These are phyloP conservation scores for Oenanthe melanoleuca DNA, from an alignment of 2,113 vertebrate genomes.

Conservation along the genomic window DNA sequence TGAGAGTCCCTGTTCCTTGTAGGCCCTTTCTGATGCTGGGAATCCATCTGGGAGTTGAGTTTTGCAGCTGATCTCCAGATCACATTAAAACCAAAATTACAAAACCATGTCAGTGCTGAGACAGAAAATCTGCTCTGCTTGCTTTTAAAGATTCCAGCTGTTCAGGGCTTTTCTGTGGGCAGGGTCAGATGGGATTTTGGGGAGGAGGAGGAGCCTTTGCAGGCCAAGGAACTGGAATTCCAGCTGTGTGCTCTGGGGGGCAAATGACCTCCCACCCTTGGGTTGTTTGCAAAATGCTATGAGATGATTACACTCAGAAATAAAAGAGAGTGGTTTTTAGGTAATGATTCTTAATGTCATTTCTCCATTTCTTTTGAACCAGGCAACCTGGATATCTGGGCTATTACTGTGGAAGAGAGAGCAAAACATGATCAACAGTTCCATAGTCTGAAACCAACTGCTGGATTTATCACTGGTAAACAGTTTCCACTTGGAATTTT, in stretches of 20 bases:
- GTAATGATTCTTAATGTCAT: background rate
- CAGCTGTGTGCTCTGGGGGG: background rate
- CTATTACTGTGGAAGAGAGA: conserved; percentile 95
- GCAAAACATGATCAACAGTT: conserved; percentile 98
- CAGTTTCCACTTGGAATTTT: background rate
- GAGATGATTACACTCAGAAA: background rate
- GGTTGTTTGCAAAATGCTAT: background rate
- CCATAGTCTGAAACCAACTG: conserved; percentile 90
- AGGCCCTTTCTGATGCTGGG: background rate
- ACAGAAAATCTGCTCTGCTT: background rate
- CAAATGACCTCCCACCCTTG: background rate
- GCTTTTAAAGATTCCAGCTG: background rate
- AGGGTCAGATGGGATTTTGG: accelerated
- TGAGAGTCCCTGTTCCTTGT: background rate
- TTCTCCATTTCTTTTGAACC: background rate
- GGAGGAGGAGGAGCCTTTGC: background rate
- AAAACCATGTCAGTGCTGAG: background rate
- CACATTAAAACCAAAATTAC: too few species aligned
- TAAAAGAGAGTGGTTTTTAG: background rate
- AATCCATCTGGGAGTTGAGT: background rate
- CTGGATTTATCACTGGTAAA: conserved; percentile 96
- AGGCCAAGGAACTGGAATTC: background rate
- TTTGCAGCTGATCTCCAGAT: background rate
- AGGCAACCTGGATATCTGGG: conserved; percentile 94
- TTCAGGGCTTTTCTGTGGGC: background rate